Percentiles rank a stretch among this genome's conserved stretches.
phyloP scores from a whole-genome alignment of 2,888 invertebrate genomes.

The Sarcophaga carnaria region DNA sequence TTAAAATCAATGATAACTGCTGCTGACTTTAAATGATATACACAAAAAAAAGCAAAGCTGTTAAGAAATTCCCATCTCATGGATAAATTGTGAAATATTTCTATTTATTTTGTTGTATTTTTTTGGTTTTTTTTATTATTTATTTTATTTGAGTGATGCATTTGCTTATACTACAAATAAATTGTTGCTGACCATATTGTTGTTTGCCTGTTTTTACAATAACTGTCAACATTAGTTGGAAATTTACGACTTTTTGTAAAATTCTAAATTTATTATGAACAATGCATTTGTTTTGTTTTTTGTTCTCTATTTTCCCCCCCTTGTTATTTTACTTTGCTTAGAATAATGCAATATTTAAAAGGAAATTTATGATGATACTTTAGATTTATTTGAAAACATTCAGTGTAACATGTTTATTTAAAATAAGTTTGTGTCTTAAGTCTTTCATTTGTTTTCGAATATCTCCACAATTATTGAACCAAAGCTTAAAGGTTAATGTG shows the following conservation, averaged over 20 bases:
- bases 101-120: neutral
- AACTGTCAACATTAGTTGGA: conserved; percentile 5
- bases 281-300: neutral
- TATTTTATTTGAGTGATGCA: neutral
- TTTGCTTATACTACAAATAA: conserved; percentile 5
- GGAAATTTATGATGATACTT: neutral
- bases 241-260: conserved; percentile 59
- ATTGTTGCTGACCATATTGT: conserved; percentile 3
- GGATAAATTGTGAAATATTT: conserved; percentile 9
- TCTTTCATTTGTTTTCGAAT: conserved; percentile 23
- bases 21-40: neutral
- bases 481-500: neutral
- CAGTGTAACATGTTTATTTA: neutral
- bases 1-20: neutral
- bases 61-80: conserved; percentile 25
- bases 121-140: neutral
- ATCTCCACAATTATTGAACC: too few relatives aligned
- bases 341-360: neutral
- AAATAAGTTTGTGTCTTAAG: conserved; percentile 49
- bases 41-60: neutral
- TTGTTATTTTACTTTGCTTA: neutral
- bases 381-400: neutral
- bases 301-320: too few relatives aligned
- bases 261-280: conserved; percentile 30
- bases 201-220: neutral